phyloP scores from a whole-genome alignment of 2,888 invertebrate genomes.

The Eueremaeus valkanovi region DNA sequence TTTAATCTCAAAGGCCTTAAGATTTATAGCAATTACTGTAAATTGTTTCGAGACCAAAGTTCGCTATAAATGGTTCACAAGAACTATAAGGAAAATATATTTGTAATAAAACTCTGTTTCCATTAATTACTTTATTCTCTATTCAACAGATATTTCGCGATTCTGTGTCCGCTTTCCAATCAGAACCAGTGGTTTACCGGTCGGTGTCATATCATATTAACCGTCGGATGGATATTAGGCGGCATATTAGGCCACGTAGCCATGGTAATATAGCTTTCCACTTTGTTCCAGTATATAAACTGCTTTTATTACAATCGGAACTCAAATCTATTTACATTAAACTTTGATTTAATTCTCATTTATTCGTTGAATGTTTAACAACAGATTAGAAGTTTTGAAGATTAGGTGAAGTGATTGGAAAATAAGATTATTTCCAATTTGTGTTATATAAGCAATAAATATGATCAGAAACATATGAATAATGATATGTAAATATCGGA shows the following conservation, averaged over 20 bases:
- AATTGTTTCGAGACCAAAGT: too few species aligned
- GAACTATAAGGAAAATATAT: not conserved
- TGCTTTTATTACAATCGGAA: not conserved
- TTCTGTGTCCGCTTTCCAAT: not conserved
- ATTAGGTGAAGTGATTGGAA: too few species aligned
- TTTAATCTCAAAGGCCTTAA: too few species aligned
- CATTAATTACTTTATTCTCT: not conserved
- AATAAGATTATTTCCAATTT: too few species aligned
- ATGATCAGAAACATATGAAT: too few species aligned
- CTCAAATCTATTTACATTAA: not conserved
- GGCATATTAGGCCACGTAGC: constrained; percentile 4
- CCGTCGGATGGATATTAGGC: constrained; percentile 9
- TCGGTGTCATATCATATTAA: constrained; percentile 3
- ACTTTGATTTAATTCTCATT: not conserved
- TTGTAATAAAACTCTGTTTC: not conserved
- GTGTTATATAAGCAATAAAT: too few species aligned
- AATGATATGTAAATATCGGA: too few species aligned
- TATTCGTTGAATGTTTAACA: too few species aligned
- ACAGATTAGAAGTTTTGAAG: too few species aligned
- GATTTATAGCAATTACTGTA: too few species aligned
- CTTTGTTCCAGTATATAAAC: too few species aligned
- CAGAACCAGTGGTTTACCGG: not conserved
- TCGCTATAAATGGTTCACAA: not conserved
- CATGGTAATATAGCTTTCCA: not conserved
- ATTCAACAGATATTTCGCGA: constrained; percentile 8